Percentiles rank a stretch among this genome's conserved stretches.
Evolutionary conservation across 2,888 invertebrate genomes (phyloP).

Genomic region (Cartodere bifasciata): DNA sequence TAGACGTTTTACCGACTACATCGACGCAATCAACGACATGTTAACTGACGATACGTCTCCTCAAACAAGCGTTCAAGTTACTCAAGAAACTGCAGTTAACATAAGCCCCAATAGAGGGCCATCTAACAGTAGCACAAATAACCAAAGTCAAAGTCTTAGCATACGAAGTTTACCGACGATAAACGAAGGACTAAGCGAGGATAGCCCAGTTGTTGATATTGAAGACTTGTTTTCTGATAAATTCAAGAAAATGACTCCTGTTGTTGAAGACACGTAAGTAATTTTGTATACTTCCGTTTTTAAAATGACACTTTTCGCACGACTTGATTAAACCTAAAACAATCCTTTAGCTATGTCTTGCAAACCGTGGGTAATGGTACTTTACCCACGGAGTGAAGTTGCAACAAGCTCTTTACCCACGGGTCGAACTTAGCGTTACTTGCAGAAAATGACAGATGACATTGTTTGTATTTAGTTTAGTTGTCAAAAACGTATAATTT

Average conservation of each 20-base stretch:
- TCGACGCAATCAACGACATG: constrained; percentile 46
- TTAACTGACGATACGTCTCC: constrained; percentile 26
- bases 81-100: constrained; percentile 15
- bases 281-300: too few species aligned
- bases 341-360: too few species aligned
- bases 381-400: too few species aligned
- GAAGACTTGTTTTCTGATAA: constrained; percentile 41
- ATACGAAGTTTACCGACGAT: constrained; percentile 27
- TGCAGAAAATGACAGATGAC: too few species aligned
- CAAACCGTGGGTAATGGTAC: too few species aligned
- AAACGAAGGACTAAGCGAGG: constrained; percentile 38
- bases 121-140: constrained; percentile 7
- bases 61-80: too few species aligned
- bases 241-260: constrained; percentile 16
- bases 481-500: too few species aligned
- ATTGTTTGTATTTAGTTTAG: too few species aligned
- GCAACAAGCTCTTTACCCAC: too few species aligned
- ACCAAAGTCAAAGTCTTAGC: constrained; percentile 10
- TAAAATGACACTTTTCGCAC: too few species aligned
- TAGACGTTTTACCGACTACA: constrained; percentile 53
- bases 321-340: too few species aligned
- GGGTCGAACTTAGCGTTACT: too few species aligned
- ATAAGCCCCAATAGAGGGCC: constrained; percentile 5
- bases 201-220: constrained; percentile 44
- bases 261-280: constrained; percentile 17